These are phyloP conservation scores for Proisotoma minuta DNA, from an alignment of 2,888 invertebrate species.

Conservation along the genomic window DNA sequence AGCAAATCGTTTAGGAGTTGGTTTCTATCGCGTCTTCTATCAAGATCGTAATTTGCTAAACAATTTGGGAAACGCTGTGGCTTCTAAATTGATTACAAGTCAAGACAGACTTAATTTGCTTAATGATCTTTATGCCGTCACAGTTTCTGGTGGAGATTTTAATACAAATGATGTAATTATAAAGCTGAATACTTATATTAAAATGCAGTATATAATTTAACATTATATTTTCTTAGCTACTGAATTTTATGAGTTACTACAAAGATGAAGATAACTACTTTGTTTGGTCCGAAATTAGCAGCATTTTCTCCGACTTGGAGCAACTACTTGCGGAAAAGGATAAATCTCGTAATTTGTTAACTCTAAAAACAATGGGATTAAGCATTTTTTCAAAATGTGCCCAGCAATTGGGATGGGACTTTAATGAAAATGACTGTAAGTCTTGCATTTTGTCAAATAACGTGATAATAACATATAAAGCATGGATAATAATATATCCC, in stretches of 20 bases:
- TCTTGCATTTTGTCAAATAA: neutral
- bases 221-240: constrained; percentile 15
- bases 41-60: neutral
- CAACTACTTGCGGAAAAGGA: constrained; percentile 52
- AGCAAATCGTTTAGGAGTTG: neutral
- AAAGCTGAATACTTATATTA: too few species aligned
- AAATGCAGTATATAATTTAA: too few species aligned
- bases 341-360: constrained; percentile 69
- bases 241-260: constrained; percentile 77
- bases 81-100: neutral
- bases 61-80: neutral
- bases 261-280: constrained; percentile 83
- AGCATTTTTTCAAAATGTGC: constrained; percentile 70
- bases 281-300: constrained; percentile 81
- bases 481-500: neutral
- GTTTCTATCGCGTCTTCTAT: neutral
- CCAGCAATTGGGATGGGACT: constrained; percentile 79
- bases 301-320: constrained; percentile 66
- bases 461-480: neutral
- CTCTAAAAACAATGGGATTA: constrained; percentile 69
- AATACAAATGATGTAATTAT: neutral
- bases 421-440: constrained; percentile 68
- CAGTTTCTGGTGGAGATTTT: neutral
- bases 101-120: neutral
- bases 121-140: neutral